Evolutionary conservation across 2,888 invertebrate genomes (phyloP).

Genomic region (Aelia acuminata): DNA sequence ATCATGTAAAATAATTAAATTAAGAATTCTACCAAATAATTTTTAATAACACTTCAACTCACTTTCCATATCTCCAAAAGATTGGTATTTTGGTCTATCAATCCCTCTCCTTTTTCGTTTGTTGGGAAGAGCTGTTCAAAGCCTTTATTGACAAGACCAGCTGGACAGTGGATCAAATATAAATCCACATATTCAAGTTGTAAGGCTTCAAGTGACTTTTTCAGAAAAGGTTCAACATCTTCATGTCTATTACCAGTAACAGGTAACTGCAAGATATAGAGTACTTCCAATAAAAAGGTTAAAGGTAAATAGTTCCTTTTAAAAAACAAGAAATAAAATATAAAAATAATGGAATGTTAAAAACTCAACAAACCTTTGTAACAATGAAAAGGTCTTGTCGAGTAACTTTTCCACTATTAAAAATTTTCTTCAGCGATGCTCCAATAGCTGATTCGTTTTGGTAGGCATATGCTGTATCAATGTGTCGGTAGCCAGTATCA

Average conservation of each 20-base stretch:
- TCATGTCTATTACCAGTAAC: constrained; percentile 78
- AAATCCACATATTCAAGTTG: constrained; percentile 82
- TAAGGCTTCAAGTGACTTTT: constrained; percentile 76
- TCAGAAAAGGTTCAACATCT: constrained; percentile 78
- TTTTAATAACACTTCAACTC: constrained; percentile 47
- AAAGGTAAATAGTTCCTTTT: too few species aligned
- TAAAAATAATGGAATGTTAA: background rate
- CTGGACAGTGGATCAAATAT: constrained; percentile 84
- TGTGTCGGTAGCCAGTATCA: constrained; percentile 84
- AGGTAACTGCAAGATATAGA: constrained; percentile 73
- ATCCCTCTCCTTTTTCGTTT: constrained; percentile 75
- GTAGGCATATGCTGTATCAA: constrained; percentile 85
- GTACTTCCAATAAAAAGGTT: background rate
- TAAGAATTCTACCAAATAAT: too few species aligned
- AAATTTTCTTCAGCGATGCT: constrained; percentile 79
- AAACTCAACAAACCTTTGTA: constrained; percentile 77
- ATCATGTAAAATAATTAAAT: too few species aligned
- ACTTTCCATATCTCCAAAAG: constrained; percentile 82
- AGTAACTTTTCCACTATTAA: constrained; percentile 77
- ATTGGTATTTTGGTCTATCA: constrained; percentile 76
- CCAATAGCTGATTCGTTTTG: constrained; percentile 84
- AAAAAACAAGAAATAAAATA: background rate
- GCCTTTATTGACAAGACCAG: constrained; percentile 76
- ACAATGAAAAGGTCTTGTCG: constrained; percentile 86
- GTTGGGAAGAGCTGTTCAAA: constrained; percentile 72